Base-by-base conservation (phyloP, 2,888 invertebrate species). In the Homarus gammarus region DNA sequence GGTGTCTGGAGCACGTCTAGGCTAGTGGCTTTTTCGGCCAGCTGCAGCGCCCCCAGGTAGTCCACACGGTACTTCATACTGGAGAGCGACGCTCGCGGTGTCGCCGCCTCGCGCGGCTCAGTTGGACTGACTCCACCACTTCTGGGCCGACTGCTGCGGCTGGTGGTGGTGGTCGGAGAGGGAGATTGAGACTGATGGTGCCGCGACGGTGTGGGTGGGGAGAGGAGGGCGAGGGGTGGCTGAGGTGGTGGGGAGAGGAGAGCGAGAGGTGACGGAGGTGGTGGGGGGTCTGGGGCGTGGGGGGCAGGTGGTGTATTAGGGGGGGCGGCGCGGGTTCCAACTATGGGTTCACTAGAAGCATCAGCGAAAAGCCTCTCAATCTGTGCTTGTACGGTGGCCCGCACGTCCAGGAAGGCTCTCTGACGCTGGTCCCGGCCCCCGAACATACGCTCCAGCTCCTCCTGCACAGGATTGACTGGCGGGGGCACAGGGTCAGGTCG, bases 351-450 rank as follows among this genome's bases (percentile, higher is more conserved):
- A 86, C 95, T 95, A 2, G 96, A 96, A 93, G 96, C 96, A 91
- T 96, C 96, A 38, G 95, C 96, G 93, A 97, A 97, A 96, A 97
- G 96, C 93, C 96, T 96, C 93, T 97, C 97, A 94, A 98, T 97
- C 93, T 96, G 96, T 27, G 97, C 97, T 94, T 98, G 97, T 1
- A 97, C 97, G 85, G 96, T 96, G 93, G 97, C 97, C 56, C 93
- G 75, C 22, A 92, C 92, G 64, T 92, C 85, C 51, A 81, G 83
- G 70, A 92, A 92, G 61, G 91, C 87, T 64, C 90, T 81, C 64
- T 89, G 89, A 31, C 91, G 90, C 77, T 87, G 79, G 79, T 91
- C 91, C n/a, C 87, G 82, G 8, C 90, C 90, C 18, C 91, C 89
- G 40, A 91, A 91, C 77, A 91, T 91, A 18, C 78, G 72, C 85